phyloP scores from a whole-genome alignment of 2,113 vertebrate genomes.

The Hemichromis elongatus region DNA sequence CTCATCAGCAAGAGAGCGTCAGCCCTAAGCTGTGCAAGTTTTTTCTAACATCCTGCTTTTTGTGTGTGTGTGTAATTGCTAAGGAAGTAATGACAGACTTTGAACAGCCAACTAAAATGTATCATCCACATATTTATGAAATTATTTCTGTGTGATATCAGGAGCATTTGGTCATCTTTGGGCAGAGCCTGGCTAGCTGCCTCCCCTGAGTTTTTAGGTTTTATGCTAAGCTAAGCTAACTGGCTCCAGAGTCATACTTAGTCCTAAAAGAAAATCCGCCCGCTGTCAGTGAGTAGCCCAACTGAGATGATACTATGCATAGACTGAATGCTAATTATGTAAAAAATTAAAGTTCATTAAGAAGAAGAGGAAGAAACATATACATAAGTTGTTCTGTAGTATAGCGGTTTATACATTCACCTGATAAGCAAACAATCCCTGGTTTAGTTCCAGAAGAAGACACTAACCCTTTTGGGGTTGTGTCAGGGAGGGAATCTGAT shows the following conservation, averaged over 20 bases:
- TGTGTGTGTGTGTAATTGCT: background rate
- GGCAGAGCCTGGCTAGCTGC: background rate
- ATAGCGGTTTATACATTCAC: background rate
- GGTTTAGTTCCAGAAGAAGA: background rate
- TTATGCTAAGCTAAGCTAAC: background rate
- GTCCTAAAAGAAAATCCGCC: background rate
- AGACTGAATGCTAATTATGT: background rate
- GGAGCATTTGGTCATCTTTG: background rate
- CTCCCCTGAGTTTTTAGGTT: background rate
- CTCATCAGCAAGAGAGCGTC: background rate
- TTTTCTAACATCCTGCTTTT: background rate
- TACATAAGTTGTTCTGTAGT: background rate
- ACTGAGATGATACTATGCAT: background rate
- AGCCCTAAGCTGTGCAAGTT: background rate
- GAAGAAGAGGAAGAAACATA: background rate
- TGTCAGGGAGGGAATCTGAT: background rate
- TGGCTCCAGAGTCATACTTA: background rate
- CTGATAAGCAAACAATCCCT: background rate
- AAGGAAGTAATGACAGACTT: background rate
- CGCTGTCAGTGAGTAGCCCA: background rate
- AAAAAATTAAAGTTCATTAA: background rate
- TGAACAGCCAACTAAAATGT: background rate
- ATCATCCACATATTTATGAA: background rate
- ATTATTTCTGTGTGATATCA: background rate
- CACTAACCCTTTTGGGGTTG: background rate